These are phyloP conservation scores for Hirtodrosophila trivittata DNA, from an alignment of 2,888 invertebrate species.

Conservation along the genomic window DNA sequence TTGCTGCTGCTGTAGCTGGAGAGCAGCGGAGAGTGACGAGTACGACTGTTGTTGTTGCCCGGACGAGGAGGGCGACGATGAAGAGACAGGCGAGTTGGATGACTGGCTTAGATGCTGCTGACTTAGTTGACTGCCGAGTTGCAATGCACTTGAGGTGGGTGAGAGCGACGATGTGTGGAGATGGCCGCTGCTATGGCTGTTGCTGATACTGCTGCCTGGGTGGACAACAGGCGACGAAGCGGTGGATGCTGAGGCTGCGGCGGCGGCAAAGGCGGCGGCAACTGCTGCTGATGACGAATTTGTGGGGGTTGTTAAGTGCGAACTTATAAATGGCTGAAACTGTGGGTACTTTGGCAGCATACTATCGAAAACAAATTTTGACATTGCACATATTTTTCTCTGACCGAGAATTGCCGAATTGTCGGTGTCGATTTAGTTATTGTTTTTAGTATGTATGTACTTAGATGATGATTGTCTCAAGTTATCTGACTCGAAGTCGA, in stretches of 20 bases:
- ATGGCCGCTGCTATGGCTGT: conserved; percentile 70
- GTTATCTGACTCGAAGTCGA: conserved; percentile 5
- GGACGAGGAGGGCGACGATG: conserved; percentile 82
- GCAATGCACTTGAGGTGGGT: conserved; percentile 68
- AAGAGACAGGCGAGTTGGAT: conserved; percentile 83
- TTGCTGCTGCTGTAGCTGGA: conserved; percentile 80
- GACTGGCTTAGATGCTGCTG: conserved; percentile 79
- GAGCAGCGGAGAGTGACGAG: conserved; percentile 84
- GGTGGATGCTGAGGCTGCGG: conserved; percentile 80
- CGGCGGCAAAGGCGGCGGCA: conserved; percentile 85
- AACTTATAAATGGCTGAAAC: conserved; percentile 86
- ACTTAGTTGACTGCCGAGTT: conserved; percentile 57
- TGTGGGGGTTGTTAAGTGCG: conserved; percentile 85
- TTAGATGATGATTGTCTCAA: conserved; percentile 12
- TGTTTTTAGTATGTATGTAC: conserved; percentile 6
- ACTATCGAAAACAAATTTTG: conserved; percentile 98
- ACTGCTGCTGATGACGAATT: conserved; percentile 88
- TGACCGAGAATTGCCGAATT: conserved; percentile 67
- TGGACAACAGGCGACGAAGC: conserved; percentile 70
- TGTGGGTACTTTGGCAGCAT: conserved; percentile 97
- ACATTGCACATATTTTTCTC: conserved; percentile 89
- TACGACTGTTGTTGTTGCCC: conserved; percentile 71
- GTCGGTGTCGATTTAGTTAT: conserved; percentile 28
- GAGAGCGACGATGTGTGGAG: conserved; percentile 72
- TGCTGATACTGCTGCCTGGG: conserved; percentile 81